Conservation (phyloP, 1,140 invertebrate genomes). For the Pteromalus puparum region DNA sequence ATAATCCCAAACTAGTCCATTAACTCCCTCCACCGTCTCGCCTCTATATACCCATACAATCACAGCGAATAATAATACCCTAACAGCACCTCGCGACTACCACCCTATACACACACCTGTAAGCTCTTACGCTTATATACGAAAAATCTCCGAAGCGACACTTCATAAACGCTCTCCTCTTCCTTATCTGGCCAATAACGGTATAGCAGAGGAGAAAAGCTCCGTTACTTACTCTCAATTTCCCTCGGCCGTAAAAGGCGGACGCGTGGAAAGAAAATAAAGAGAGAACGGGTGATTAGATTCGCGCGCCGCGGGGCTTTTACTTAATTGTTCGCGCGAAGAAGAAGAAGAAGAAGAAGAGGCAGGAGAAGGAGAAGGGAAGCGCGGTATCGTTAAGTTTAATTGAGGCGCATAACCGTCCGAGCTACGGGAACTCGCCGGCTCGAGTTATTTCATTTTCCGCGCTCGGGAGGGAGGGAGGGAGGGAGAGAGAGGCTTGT, state of each 20-base stretch:
- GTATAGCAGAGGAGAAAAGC: neutral
- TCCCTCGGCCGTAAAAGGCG: neutral
- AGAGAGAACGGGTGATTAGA: constrained; percentile 18
- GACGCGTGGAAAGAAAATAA: constrained; percentile 10
- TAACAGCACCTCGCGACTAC: neutral
- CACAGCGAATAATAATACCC: neutral
- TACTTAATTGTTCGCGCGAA: constrained; percentile 53
- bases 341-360: constrained; percentile 32
- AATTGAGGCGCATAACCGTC: constrained; percentile 46
- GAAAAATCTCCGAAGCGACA: neutral
- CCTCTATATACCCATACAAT: neutral
- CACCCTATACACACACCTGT: neutral
- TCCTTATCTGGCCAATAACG: neutral
- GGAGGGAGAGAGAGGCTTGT: neutral
- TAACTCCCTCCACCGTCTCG: neutral
- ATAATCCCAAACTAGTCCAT: constrained; percentile 5
- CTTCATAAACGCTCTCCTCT: constrained; percentile 19
- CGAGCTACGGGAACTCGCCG: constrained; percentile 10
- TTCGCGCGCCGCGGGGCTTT: constrained; percentile 34
- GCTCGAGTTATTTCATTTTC: constrained; percentile 52
- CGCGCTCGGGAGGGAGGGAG: neutral
- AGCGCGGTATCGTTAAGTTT: constrained; percentile 50
- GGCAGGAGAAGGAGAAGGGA: neutral
- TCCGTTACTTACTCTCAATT: constrained; percentile 39
- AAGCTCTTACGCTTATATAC: neutral